These are phyloP conservation scores for Hydrocynus forskahlii DNA, from an alignment of 2,797 vertebrate genomes.

Conservation along the genomic window DNA sequence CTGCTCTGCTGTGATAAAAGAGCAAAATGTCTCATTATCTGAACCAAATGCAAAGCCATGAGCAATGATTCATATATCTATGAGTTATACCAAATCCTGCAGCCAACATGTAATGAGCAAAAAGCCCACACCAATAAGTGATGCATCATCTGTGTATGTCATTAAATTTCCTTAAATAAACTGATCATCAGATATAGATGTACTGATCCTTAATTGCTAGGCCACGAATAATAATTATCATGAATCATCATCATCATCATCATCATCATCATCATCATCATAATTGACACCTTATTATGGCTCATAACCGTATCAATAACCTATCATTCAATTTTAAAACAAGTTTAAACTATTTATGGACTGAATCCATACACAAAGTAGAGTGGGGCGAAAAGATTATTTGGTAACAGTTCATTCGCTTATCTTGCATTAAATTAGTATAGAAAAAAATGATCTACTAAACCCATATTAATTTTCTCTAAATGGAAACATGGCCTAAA, in stretches of 20 bases:
- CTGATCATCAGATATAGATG: background rate
- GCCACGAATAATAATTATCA: background rate
- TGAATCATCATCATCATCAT: too few relatives aligned
- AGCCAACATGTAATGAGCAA: background rate
- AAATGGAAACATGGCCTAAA: too few relatives aligned
- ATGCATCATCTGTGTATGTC: background rate
- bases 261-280: too few relatives aligned
- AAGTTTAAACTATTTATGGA: too few relatives aligned
- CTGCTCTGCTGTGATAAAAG: conserved; percentile 1
- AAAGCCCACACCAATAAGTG: background rate
- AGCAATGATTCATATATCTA: conserved; percentile 23
- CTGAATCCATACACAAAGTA: too few relatives aligned
- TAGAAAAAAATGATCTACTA: too few relatives aligned
- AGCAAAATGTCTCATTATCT: conserved; percentile 27
- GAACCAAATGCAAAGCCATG: conserved; percentile 2
- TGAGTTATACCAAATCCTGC: conserved; percentile 10
- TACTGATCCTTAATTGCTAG: background rate
- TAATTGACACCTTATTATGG: background rate
- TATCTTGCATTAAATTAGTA: too few relatives aligned
- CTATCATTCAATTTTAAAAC: too few relatives aligned
- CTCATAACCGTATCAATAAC: too few relatives aligned
- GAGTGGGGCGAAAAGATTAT: too few relatives aligned
- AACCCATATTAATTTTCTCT: too few relatives aligned
- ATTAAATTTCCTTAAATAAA: conserved; percentile 3
- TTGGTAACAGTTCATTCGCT: too few relatives aligned